Evolutionary conservation across 1,140 invertebrate species (phyloP).

Genomic region (Littorina saxatilis): DNA sequence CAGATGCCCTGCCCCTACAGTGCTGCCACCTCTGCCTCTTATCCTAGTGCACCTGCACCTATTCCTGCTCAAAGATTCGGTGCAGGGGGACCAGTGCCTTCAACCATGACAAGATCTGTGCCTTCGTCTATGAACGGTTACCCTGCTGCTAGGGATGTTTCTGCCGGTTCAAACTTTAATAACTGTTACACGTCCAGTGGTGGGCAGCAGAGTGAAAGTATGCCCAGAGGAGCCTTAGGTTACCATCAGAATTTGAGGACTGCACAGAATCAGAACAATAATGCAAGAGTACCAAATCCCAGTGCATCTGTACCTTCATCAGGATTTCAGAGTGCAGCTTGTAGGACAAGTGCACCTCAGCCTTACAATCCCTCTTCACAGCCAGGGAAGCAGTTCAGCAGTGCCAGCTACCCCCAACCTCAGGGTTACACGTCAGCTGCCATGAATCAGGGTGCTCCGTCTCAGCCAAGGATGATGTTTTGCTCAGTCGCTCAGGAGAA

Average conservation of each 20-base stretch:
- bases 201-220: neutral
- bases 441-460: conserved; percentile 6
- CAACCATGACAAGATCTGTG: too few relatives aligned
- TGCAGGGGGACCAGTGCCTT: too few relatives aligned
- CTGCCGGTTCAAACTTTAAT: neutral
- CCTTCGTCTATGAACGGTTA: neutral
- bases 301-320: neutral
- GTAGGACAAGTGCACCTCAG: neutral
- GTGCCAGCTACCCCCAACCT: neutral
- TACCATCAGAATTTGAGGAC: neutral
- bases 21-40: neutral
- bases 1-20: neutral
- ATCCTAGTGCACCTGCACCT: neutral
- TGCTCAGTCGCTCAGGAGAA: conserved; percentile 1
- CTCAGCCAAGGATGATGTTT: conserved; percentile 34
- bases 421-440: neutral
- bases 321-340: neutral
- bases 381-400: neutral
- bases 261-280: neutral
- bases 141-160: neutral
- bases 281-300: neutral
- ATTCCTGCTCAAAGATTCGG: neutral
- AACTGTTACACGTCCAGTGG: neutral
- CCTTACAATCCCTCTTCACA: neutral
- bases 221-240: neutral